Conservation (phyloP, 64 coral and sea anemone genomes). For the Platygyra sinensis region DNA sequence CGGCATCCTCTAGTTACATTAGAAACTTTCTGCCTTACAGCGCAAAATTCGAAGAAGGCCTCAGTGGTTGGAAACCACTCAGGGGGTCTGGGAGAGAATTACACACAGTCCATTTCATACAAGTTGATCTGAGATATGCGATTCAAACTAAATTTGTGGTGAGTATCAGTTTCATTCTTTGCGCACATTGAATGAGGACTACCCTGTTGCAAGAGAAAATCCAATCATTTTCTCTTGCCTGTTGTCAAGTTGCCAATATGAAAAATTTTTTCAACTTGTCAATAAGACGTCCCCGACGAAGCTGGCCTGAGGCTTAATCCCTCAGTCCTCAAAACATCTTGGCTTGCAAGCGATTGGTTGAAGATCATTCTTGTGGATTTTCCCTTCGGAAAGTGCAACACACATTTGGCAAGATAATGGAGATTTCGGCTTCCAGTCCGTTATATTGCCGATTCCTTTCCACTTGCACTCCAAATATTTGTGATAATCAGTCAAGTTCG, state of each 20-base stretch:
- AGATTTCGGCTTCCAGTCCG: background rate
- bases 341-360: background rate
- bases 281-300: background rate
- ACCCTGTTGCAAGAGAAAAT: too few species aligned
- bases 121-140: background rate
- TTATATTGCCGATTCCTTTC: constrained; percentile 24
- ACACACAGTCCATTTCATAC: background rate
- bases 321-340: background rate
- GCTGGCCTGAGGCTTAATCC: background rate
- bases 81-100: background rate
- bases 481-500: constrained; percentile 59
- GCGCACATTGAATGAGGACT: too few species aligned
- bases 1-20: background rate
- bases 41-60: background rate
- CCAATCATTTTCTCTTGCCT: too few species aligned
- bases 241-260: background rate
- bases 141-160: background rate
- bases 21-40: background rate
- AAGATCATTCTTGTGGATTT: background rate
- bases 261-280: background rate
- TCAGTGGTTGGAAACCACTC: background rate
- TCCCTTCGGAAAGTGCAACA: background rate
- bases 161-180: too few species aligned
- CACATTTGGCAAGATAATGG: background rate
- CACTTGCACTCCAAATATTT: constrained; percentile 57